Percentiles rank a stretch among this genome's conserved stretches.
Conservation (phyloP, 2,113 vertebrate species). For the Hippocampus zosterae region DNA sequence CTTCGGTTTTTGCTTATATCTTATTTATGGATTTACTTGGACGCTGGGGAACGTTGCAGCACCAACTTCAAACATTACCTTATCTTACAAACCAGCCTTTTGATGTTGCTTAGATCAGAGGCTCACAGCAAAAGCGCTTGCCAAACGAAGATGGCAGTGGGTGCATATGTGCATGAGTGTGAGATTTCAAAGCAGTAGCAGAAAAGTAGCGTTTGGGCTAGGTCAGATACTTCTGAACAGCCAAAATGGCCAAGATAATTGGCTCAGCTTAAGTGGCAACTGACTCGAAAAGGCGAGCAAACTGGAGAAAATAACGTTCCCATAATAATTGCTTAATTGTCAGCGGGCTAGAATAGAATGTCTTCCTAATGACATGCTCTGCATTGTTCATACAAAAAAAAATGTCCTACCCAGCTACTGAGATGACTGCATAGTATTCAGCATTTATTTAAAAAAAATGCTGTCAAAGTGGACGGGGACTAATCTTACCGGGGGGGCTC, state of each 20-base stretch:
- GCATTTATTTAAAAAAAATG: conserved; percentile 23
- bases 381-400: conserved; percentile 25
- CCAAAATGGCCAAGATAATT: conserved; percentile 84
- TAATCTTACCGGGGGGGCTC: conserved; percentile 44
- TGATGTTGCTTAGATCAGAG: conserved; percentile 91
- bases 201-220: conserved; percentile 83
- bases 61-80: conserved; percentile 91
- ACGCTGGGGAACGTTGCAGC: conserved; percentile 81
- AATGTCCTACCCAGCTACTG: conserved; percentile 3
- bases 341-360: conserved; percentile 35
- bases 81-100: conserved; percentile 92
- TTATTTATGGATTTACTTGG: conserved; percentile 91
- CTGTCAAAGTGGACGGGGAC: conserved; percentile 39
- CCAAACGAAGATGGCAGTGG: conserved; percentile 84
- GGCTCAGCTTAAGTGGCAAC: conserved; percentile 82
- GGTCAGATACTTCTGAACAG: conserved; percentile 84
- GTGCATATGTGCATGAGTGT: conserved; percentile 78
- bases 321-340: conserved; percentile 58
- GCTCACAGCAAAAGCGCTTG: conserved; percentile 81
- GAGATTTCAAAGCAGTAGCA: conserved; percentile 85
- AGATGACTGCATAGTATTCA: conserved; percentile 14
- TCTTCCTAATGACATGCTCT: conserved; percentile 22
- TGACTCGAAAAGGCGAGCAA: conserved; percentile 76
- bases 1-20: conserved; percentile 83
- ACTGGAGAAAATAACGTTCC: conserved; percentile 46